phyloP scores from a whole-genome alignment of 2,797 vertebrate genomes.

The Phrynocephalus vlangalii region DNA sequence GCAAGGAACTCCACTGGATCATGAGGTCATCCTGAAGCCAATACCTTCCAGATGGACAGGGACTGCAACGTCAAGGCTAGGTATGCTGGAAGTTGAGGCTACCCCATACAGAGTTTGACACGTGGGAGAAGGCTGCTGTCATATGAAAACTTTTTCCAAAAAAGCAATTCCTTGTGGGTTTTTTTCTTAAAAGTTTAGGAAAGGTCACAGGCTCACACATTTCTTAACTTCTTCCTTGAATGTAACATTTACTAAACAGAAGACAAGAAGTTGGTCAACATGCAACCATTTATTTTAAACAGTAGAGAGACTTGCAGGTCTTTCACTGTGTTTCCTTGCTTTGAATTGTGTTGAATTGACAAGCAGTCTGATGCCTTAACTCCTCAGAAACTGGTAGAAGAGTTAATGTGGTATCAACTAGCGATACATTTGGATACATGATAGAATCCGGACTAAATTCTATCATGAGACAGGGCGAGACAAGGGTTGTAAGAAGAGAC shows the following conservation, averaged over 20 bases:
- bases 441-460: neutral
- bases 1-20: too few relatives aligned
- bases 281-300: neutral
- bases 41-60: too few relatives aligned
- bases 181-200: slow-evolving; percentile 17
- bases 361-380: neutral
- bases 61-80: neutral
- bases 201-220: slow-evolving; percentile 37
- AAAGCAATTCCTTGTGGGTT: slow-evolving; percentile 28
- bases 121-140: neutral
- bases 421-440: neutral
- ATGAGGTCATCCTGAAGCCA: too few relatives aligned
- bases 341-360: neutral
- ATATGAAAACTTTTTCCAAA: slow-evolving; percentile 25
- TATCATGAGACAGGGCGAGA: neutral
- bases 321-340: neutral
- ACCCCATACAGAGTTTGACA: neutral
- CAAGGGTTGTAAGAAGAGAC: neutral
- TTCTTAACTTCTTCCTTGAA: neutral
- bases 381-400: neutral
- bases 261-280: slow-evolving; percentile 25
- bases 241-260: accelerated
- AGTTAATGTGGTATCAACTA: neutral
- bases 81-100: neutral
- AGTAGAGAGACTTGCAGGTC: neutral